A percentile compares a stretch with the other conserved stretches of the same genome.
Conservation (phyloP, 2,888 invertebrate genomes). For the Lithodes maja region DNA sequence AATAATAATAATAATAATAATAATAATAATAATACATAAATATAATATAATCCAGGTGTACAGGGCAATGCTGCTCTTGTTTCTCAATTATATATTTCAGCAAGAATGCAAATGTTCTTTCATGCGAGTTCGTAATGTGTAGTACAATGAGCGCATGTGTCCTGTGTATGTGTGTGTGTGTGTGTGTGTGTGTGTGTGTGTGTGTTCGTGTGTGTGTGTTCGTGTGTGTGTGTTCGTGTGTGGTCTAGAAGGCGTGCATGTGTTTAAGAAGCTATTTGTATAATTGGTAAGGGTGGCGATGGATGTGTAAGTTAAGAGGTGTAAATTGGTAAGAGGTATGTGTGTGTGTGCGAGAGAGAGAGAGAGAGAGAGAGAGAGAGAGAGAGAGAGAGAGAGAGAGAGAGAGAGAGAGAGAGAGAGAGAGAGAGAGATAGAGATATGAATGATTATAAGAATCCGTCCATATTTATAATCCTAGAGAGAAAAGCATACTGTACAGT, state of each 20-base stretch:
- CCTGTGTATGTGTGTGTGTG: not conserved
- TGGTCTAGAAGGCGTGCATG: not conserved
- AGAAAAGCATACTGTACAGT: too few relatives aligned
- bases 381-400: not conserved
- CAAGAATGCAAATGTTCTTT: too few relatives aligned
- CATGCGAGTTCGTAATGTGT: too few relatives aligned
- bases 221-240: not conserved
- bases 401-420: not conserved
- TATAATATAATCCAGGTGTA: too few relatives aligned
- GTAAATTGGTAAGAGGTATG: not conserved
- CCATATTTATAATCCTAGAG: too few relatives aligned
- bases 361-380: not conserved
- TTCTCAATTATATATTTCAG: too few relatives aligned
- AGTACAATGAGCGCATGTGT: not conserved
- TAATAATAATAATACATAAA: too few relatives aligned
- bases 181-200: conserved; percentile 15
- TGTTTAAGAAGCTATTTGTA: not conserved
- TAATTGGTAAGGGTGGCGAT: not conserved
- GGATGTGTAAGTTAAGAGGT: not conserved
- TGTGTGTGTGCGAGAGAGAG: not conserved
- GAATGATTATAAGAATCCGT: too few relatives aligned
- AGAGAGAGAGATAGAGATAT: not conserved
- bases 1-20: too few relatives aligned
- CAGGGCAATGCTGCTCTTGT: too few relatives aligned
- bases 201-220: conserved; percentile 5